Percentiles rank a stretch among this genome's conserved stretches.
Evolutionary conservation across 2,797 vertebrate species (phyloP).

Genomic region (Chelon labrosus): DNA sequence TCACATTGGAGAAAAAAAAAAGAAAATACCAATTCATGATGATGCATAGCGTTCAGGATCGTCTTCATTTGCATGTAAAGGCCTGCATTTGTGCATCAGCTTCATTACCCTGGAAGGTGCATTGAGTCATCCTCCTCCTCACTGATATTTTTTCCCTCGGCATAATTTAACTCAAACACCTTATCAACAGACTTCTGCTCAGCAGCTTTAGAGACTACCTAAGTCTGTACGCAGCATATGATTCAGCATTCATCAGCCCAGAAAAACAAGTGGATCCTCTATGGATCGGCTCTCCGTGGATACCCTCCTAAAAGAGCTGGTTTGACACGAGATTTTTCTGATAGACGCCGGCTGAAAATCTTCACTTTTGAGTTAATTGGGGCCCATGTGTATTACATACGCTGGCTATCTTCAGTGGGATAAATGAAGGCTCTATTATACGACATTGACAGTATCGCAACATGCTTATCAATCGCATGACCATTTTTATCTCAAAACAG

Average conservation of each 20-base stretch:
- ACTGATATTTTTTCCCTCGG: constrained; percentile 52
- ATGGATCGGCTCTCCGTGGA: constrained; percentile 34
- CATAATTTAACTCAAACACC: constrained; percentile 67
- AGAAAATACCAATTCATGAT: constrained; percentile 40
- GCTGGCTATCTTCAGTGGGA: constrained; percentile 12
- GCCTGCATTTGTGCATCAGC: constrained; percentile 55
- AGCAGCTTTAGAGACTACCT: constrained; percentile 42
- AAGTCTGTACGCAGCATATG: constrained; percentile 33
- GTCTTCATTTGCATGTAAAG: constrained; percentile 65
- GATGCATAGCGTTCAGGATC: constrained; percentile 42
- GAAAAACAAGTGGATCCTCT: constrained; percentile 33
- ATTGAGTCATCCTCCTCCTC: constrained; percentile 75
- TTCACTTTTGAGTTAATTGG: constrained; percentile 22
- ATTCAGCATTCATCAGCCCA: constrained; percentile 54
- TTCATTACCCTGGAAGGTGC: constrained; percentile 62
- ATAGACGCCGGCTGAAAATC: constrained; percentile 38
- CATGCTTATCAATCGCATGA: constrained; percentile 2
- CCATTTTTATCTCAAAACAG: constrained; percentile 15
- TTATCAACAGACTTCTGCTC: constrained; percentile 51
- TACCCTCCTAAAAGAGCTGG: constrained; percentile 31
- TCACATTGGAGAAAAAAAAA: constrained; percentile 7
- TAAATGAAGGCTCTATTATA: constrained; percentile 23
- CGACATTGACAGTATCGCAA: background rate
- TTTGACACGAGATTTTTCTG: constrained; percentile 41
- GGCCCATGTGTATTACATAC: constrained; percentile 18